Base-by-base conservation (phyloP, 1,140 invertebrate genomes). In the Dendrolimus kikuchii region DNA sequence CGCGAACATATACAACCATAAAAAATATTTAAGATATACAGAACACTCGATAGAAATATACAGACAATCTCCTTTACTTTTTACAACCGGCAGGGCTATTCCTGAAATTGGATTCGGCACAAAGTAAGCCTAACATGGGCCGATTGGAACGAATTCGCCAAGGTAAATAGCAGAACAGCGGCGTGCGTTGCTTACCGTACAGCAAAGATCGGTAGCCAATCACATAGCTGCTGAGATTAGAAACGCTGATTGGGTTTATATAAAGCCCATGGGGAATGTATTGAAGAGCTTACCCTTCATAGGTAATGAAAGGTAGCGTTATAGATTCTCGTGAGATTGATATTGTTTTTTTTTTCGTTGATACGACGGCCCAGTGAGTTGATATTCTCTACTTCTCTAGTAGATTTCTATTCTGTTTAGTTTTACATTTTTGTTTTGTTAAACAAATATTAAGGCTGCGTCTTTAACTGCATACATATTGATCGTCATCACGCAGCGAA, bases 31-130 rank as follows among this genome's bases (percentile, higher is more conserved):
- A 23, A 23, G 23, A 23, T 23, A 3, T 23, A 23, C 23, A 23
- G 23, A 23, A 23, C 23, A 2, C 23, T 23, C 23, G 3, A 23
- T 23, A 23, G 23, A 23, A 23, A 23, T 23, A 23, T 23, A 23
- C 1, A 23, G 23, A 23, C 23, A 23, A 23, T 23, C 23, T 23
- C 23, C 23, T 23, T 23, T 23, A 23, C 23, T 23, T 23, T 23
- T 23, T 23, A 23, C 23, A 23, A 23, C 23, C 23, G 23, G 23
- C 23, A 23, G 23, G 46, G 42, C 47, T 45, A 44, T 49, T 57
- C 41, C 41, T 38, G 37, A 57, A 57, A 57, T 57, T 57, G 55
- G 51, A 57, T 57, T 53, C 51, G 46, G 50, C 43, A 52, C 46
- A 53, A 58, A 58, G 51, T 53, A 58, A 49, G 46, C 46, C 46